Conservation (phyloP, 2,797 vertebrate genomes). For the Tangara arthus region DNA sequence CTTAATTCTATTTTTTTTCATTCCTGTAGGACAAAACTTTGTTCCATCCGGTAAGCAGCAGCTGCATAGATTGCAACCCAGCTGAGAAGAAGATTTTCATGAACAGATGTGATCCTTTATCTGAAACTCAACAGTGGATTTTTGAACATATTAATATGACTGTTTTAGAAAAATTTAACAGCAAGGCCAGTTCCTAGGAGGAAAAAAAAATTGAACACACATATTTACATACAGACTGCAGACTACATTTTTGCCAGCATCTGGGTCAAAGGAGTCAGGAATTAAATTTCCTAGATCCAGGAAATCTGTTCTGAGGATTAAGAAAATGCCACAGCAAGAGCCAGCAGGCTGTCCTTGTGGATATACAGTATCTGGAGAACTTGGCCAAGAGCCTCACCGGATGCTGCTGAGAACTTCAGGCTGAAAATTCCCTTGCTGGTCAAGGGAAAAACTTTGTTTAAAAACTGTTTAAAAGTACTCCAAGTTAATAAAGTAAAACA, state of each 20-base stretch:
- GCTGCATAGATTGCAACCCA: slow-evolving; percentile 87
- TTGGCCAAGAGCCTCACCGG: slow-evolving; percentile 74
- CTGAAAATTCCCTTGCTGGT: slow-evolving; percentile 84
- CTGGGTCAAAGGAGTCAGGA: slow-evolving; percentile 76
- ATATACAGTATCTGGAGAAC: slow-evolving; percentile 71
- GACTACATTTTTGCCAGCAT: slow-evolving; percentile 65
- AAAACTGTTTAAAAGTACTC: slow-evolving; percentile 71
- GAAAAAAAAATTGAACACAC: neutral
- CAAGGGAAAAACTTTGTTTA: slow-evolving; percentile 77
- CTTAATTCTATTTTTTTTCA: slow-evolving; percentile 51
- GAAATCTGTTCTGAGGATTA: slow-evolving; percentile 75
- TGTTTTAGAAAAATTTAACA: slow-evolving; percentile 86
- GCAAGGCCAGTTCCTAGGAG: slow-evolving; percentile 80
- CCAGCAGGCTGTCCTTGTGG: slow-evolving; percentile 66
- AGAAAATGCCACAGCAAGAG: slow-evolving; percentile 66
- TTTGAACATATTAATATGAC: slow-evolving; percentile 87
- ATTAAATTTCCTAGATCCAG: slow-evolving; percentile 76
- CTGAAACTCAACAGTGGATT: slow-evolving; percentile 88
- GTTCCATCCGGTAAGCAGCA: slow-evolving; percentile 86
- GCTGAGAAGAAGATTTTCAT: slow-evolving; percentile 90
- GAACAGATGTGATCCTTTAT: slow-evolving; percentile 87
- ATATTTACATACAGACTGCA: slow-evolving; percentile 53
- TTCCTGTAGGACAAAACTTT: slow-evolving; percentile 84
- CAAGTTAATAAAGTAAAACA: slow-evolving; percentile 75
- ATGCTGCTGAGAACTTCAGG: slow-evolving; percentile 75